phyloP scores from a whole-genome alignment of 2,113 vertebrate species.

The Acrocephalus kingi region DNA sequence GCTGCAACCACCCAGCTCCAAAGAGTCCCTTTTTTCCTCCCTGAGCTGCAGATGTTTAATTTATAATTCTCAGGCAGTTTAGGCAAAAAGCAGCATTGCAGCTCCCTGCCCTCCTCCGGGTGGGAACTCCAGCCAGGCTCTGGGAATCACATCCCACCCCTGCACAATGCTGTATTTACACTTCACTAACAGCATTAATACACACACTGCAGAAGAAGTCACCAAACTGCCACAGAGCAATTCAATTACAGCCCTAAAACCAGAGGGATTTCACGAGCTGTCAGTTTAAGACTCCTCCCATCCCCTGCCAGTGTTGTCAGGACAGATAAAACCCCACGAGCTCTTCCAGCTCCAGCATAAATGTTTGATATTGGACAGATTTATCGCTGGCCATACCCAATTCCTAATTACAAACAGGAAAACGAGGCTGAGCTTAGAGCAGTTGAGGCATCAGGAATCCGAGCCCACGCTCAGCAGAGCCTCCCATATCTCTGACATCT shows the following conservation, averaged over 20 bases:
- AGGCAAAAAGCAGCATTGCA: neutral
- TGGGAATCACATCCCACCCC: neutral
- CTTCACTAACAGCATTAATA: neutral
- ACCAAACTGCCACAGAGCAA: neutral
- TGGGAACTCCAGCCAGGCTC: neutral
- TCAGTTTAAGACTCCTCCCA: neutral
- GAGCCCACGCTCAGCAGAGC: neutral
- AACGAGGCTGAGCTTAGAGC: neutral
- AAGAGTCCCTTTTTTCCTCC: neutral
- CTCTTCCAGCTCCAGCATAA: neutral
- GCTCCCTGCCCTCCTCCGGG: neutral
- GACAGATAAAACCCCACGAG: neutral
- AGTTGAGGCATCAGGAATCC: neutral
- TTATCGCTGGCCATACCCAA: neutral
- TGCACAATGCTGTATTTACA: accelerated
- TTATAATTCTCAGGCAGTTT: neutral
- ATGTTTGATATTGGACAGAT: neutral
- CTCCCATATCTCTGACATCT: accelerated
- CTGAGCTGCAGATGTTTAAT: neutral
- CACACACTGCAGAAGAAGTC: neutral
- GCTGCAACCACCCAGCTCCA: neutral
- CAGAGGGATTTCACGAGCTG: neutral
- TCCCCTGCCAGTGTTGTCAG: neutral
- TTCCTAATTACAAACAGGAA: neutral
- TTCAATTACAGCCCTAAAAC: neutral